Conservation (phyloP, 1,140 invertebrate genomes). For the Drosophila nigromelanica region DNA sequence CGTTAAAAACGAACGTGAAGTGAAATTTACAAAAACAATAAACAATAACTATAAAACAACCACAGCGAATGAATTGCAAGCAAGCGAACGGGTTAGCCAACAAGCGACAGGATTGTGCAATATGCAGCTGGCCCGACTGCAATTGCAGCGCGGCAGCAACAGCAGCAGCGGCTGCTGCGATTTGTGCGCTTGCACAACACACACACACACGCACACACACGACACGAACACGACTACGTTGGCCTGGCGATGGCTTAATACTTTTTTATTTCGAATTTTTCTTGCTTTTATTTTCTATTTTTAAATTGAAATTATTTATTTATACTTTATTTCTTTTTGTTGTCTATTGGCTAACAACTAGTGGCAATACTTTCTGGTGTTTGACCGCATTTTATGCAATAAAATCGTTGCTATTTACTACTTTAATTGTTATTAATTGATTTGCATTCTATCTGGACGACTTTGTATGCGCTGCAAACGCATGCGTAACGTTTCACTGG, state of each 20-base stretch:
- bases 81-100: slow-evolving; percentile 66
- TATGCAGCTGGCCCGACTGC: slow-evolving; percentile 64
- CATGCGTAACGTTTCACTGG: slow-evolving; percentile 71
- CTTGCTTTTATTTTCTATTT: slow-evolving; percentile 7
- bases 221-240: slow-evolving; percentile 29
- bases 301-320: neutral
- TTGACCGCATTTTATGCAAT: slow-evolving; percentile 36
- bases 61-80: neutral
- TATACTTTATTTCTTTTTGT: slow-evolving; percentile 41
- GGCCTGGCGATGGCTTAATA: slow-evolving; percentile 38
- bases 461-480: slow-evolving; percentile 61
- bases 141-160: slow-evolving; percentile 38
- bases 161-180: slow-evolving; percentile 28
- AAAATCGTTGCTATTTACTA: too few relatives aligned
- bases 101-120: slow-evolving; percentile 72
- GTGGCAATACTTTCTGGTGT: slow-evolving; percentile 59
- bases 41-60: slow-evolving; percentile 19
- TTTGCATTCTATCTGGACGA: slow-evolving; percentile 28
- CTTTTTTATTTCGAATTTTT: slow-evolving; percentile 14
- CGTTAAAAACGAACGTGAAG: slow-evolving; percentile 20
- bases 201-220: slow-evolving; percentile 15
- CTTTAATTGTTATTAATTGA: slow-evolving; percentile 3
- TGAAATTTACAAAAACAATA: slow-evolving; percentile 13
- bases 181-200: slow-evolving; percentile 68
- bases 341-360: slow-evolving; percentile 72